Evolutionary conservation across 2,888 invertebrate genomes (phyloP).

Genomic region (Phymatocera aterrima): DNA sequence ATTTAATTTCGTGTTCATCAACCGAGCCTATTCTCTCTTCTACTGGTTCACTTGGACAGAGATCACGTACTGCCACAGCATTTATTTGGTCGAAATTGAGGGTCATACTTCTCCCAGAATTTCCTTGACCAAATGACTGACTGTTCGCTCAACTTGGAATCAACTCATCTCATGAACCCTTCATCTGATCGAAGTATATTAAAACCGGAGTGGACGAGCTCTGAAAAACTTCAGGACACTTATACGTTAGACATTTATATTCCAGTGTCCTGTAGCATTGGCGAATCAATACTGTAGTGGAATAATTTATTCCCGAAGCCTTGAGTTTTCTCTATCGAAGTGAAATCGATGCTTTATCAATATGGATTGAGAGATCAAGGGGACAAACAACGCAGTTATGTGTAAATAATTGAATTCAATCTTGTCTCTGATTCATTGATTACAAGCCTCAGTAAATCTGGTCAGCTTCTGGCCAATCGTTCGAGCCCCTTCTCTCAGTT

Average conservation of each 20-base stretch:
- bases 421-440: not conserved
- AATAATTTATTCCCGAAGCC: conserved; percentile 23
- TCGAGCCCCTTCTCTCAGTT: not conserved
- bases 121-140: not conserved
- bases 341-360: conserved; percentile 11
- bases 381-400: not conserved
- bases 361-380: not conserved
- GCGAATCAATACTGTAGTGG: conserved; percentile 5
- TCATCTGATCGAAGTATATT: not conserved
- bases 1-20: conserved; percentile 36
- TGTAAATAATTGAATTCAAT: not conserved
- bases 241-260: not conserved
- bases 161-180: not conserved
- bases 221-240: not conserved
- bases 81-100: not conserved
- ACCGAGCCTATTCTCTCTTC: conserved; percentile 23
- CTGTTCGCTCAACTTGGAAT: not conserved
- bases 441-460: not conserved
- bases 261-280: not conserved
- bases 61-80: not conserved
- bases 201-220: not conserved
- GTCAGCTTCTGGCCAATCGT: not conserved
- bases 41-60: conserved; percentile 7
- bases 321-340: conserved; percentile 7
- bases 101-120: not conserved